These are phyloP conservation scores for Clepsis dumicolana DNA, from an alignment of 2,888 invertebrate genomes.

Conservation along the genomic window DNA sequence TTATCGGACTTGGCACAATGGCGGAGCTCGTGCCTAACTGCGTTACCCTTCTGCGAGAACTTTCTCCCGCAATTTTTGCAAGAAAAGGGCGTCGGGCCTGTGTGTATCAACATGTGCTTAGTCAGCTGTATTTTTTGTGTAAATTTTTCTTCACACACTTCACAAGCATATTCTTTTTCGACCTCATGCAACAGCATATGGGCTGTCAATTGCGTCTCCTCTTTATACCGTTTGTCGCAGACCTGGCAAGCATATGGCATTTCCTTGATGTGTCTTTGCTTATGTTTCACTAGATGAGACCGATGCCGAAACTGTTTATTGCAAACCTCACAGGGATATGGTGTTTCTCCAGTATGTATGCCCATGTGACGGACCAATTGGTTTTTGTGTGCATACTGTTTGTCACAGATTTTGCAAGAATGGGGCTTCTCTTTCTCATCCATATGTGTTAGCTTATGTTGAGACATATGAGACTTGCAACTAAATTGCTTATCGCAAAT, in stretches of 20 bases:
- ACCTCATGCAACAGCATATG: background rate
- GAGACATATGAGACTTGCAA: background rate
- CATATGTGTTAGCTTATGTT: background rate
- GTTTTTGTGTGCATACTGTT: background rate
- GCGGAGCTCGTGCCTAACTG: background rate
- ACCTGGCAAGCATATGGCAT: background rate
- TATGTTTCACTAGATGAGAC: background rate
- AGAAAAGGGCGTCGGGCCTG: background rate
- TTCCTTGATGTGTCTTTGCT: background rate
- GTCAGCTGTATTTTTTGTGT: background rate
- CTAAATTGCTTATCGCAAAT: background rate
- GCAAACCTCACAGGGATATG: background rate
- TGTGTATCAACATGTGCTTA: background rate
- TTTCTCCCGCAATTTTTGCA: background rate
- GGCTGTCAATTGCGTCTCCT: background rate
- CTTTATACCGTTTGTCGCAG: background rate
- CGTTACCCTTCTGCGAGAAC: background rate
- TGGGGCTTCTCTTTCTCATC: background rate
- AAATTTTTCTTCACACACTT: background rate
- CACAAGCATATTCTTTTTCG: background rate
- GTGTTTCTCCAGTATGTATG: background rate
- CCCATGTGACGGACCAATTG: background rate
- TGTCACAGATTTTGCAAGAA: background rate
- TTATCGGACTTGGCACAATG: background rate
- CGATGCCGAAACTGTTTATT: background rate